Conservation (phyloP, 1,140 invertebrate genomes). For the Drosophila pectinifera region DNA sequence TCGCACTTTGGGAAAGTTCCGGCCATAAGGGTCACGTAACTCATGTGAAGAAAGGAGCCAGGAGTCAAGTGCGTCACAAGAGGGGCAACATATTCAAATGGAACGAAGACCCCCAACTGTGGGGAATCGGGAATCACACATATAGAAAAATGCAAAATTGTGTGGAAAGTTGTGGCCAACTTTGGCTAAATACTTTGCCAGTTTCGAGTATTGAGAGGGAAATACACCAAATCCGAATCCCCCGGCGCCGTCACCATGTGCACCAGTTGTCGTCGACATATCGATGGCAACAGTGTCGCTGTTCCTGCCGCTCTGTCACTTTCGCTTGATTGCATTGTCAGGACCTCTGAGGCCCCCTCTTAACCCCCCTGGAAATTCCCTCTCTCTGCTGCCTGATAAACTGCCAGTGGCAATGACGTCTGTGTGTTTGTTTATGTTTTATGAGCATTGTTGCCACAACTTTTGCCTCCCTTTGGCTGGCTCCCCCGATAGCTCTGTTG, state of each 20-base stretch:
- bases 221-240: constrained; percentile 24
- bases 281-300: constrained; percentile 51
- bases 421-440: constrained; percentile 80
- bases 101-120: constrained; percentile 46
- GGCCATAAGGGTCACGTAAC: constrained; percentile 32
- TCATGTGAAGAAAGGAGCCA: constrained; percentile 18
- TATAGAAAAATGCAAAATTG: constrained; percentile 23
- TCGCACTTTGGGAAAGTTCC: constrained; percentile 36
- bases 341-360: constrained; percentile 22
- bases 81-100: constrained; percentile 54
- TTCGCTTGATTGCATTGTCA: constrained; percentile 69
- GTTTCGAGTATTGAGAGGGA: constrained; percentile 21
- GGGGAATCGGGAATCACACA: constrained; percentile 41
- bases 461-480: constrained; percentile 41
- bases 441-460: constrained; percentile 71
- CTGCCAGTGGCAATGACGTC: constrained; percentile 61
- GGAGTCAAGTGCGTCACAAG: constrained; percentile 39
- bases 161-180: constrained; percentile 36
- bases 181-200: constrained; percentile 52
- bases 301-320: constrained; percentile 51
- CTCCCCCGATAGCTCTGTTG: constrained; percentile 43
- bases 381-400: constrained; percentile 49
- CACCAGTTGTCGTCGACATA: constrained; percentile 46
- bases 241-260: constrained; percentile 37
- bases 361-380: constrained; percentile 9